Evolutionary conservation across 2,797 vertebrate genomes (phyloP).

Genomic region (Lophius americanus): DNA sequence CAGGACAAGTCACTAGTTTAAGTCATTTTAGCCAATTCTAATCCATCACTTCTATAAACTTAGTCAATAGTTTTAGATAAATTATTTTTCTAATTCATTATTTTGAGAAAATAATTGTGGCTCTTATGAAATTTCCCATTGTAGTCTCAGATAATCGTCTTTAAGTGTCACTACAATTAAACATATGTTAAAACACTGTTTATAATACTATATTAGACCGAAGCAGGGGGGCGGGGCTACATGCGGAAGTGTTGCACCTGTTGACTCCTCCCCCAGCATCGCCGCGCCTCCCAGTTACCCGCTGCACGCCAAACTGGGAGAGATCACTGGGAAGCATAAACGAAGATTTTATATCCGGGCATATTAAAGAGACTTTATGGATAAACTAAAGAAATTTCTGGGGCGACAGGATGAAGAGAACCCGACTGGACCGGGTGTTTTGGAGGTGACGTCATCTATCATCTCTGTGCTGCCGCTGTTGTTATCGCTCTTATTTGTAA

Average conservation of each 20-base stretch:
- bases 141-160: too few species aligned
- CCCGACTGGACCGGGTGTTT: slow-evolving; percentile 73
- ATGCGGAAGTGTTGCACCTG: slow-evolving; percentile 67
- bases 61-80: too few species aligned
- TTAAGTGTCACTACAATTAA: too few species aligned
- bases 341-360: background rate
- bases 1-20: too few species aligned
- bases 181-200: too few species aligned
- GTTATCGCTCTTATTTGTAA: background rate
- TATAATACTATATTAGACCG: too few species aligned
- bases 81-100: too few species aligned
- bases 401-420: slow-evolving; percentile 81
- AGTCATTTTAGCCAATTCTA: too few species aligned
- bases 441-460: slow-evolving; percentile 69
- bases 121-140: too few species aligned
- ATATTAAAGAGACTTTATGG: slow-evolving; percentile 71
- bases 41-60: too few species aligned
- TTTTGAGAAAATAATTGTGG: too few species aligned
- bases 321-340: background rate
- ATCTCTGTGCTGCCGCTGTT: background rate
- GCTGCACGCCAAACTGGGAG: background rate
- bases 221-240: background rate
- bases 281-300: background rate
- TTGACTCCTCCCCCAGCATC: background rate
- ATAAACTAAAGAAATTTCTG: slow-evolving; percentile 88